Base-by-base conservation (phyloP, 2,113 vertebrate species). In the Chionis minor region DNA sequence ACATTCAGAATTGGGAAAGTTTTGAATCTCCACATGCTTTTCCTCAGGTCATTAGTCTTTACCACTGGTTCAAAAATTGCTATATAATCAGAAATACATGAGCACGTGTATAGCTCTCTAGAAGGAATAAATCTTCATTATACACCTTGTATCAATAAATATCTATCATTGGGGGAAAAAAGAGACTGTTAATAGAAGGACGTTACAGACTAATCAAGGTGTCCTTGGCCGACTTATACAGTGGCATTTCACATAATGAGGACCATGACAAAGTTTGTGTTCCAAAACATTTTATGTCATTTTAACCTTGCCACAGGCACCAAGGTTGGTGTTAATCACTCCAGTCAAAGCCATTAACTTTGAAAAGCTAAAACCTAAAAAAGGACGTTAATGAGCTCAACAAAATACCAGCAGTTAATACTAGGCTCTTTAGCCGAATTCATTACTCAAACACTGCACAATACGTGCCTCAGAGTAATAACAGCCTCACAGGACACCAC, bases 61-160 rank as follows among this genome's bases (percentile, higher is more conserved):
- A 79, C 28, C 16, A 38, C 69, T 87, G 73, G 42, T 91, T 85
- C 49, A 85, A 96, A 96, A 94, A 74, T 78, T 87, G 54, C 77
- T 89, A 66, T 69, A 94, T 63, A 96, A 88, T 95, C 81, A 96
- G 65, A 86, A 96, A 90, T 79, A 93, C 45, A 67, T 33, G 51
- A 95, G 62, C 45, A 95, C 6, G 0, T 47, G 75, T 56, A 88
- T 81, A 75, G 84, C n/a, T 86, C 66, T 86, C 61, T 24, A 70
- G 42, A 96, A 96, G 32, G 33, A 95, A 92, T 95, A 96, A 87
- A 95, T 96, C 95, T 92, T 95, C 92, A 88, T 96, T 95, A 96
- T 32, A 86, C 42, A 78, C 35, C 55, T 74, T 56, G 52, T 67
- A 80, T 88, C 86, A 92, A 94, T 75, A 97, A 96, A 92, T 94